Conservation (phyloP, 2,113 vertebrate species). For the Ardeotis arabs region DNA sequence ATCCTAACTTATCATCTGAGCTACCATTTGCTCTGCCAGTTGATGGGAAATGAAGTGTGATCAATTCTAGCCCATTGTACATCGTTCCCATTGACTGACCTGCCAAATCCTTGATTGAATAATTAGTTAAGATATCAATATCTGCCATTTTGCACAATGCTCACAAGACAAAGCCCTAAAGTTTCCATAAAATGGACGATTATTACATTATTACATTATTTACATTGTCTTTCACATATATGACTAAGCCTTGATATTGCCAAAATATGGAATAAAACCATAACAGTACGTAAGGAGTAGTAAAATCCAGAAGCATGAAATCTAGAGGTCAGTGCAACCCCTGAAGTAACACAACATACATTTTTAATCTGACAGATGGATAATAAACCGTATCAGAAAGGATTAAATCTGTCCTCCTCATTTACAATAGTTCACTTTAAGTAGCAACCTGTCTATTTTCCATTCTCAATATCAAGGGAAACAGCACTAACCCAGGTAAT, state of each 20-base stretch:
- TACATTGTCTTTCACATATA: neutral
- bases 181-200: slow-evolving; percentile 25
- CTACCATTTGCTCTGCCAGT: slow-evolving; percentile 65
- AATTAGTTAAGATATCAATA: slow-evolving; percentile 67
- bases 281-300: neutral
- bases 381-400: slow-evolving; percentile 40
- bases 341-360: slow-evolving; percentile 19
- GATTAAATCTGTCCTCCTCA: slow-evolving; percentile 39
- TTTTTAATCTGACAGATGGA: slow-evolving; percentile 37
- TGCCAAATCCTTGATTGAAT: slow-evolving; percentile 70
- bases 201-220: neutral
- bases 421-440: slow-evolving; percentile 14
- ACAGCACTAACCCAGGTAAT: neutral
- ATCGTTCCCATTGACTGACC: slow-evolving; percentile 63
- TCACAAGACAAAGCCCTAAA: slow-evolving; percentile 6
- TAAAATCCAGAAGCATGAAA: slow-evolving; percentile 43
- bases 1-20: slow-evolving; percentile 61
- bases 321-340: slow-evolving; percentile 5
- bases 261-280: neutral
- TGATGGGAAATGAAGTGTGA: slow-evolving; percentile 76
- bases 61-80: slow-evolving; percentile 66
- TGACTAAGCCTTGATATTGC: neutral
- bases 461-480: neutral
- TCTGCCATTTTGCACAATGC: slow-evolving; percentile 28
- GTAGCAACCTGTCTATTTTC: neutral